Evolutionary conservation across 2,797 vertebrate genomes (phyloP).

Genomic region (Aselliscus stoliczkanus): DNA sequence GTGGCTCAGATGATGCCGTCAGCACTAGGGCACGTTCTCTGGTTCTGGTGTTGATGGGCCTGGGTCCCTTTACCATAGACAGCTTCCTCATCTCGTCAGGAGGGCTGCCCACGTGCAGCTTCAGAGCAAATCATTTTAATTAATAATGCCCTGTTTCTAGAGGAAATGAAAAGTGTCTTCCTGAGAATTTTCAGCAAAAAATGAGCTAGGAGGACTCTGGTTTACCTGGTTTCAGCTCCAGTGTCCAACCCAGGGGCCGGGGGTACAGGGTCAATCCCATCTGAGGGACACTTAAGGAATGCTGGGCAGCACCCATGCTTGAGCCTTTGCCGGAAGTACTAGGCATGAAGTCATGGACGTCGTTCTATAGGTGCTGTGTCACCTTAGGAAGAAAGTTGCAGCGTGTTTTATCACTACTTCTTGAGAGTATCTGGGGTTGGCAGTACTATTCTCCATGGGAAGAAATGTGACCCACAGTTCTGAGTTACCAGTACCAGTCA

Average conservation of each 20-base stretch:
- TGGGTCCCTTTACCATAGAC: not conserved
- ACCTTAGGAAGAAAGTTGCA: not conserved
- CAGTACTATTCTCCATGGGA: not conserved
- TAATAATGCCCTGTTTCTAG: not conserved
- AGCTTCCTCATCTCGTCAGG: not conserved
- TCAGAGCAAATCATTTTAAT: not conserved
- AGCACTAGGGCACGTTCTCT: not conserved
- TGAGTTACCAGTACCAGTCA: not conserved
- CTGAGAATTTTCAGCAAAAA: not conserved
- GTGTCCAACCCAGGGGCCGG: not conserved
- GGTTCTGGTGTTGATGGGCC: not conserved
- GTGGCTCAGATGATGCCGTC: not conserved
- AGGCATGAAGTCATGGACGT: not conserved
- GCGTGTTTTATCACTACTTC: not conserved
- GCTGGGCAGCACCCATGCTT: rapidly evolving
- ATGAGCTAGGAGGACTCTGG: not conserved
- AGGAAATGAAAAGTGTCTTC: not conserved
- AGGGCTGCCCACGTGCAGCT: not conserved
- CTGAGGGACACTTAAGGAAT: not conserved
- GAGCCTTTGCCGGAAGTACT: not conserved
- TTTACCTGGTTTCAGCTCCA: not conserved
- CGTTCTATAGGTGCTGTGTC: not conserved
- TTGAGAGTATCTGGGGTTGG: too few relatives aligned
- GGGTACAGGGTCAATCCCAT: not conserved
- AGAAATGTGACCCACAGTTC: not conserved